Conservation (phyloP, 2,113 vertebrate species). For the Nanger granti region DNA sequence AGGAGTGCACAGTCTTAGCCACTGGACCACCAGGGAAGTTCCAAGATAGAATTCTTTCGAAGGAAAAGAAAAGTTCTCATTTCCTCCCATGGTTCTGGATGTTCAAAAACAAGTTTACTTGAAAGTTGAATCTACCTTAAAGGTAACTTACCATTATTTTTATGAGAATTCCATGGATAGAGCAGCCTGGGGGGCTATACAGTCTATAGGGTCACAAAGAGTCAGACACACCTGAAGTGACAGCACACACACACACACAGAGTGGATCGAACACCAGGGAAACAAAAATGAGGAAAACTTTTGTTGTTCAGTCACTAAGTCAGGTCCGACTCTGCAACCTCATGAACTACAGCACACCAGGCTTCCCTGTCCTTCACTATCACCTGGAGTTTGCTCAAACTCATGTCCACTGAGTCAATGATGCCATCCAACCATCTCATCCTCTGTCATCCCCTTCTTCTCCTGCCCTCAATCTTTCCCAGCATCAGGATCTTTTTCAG, state of each 20-base stretch:
- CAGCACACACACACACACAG: neutral
- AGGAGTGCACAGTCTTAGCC: neutral
- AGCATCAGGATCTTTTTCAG: neutral
- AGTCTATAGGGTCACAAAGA: neutral
- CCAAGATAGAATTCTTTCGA: neutral
- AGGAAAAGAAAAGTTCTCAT: neutral
- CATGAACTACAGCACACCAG: neutral
- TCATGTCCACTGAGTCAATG: neutral
- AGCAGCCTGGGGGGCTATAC: fast-evolving
- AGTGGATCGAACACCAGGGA: neutral
- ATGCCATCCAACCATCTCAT: neutral
- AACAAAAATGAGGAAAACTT: neutral
- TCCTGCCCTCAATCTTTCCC: neutral
- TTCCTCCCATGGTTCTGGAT: neutral
- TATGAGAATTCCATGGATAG: neutral
- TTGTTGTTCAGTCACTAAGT: neutral
- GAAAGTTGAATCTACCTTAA: neutral
- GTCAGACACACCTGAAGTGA: neutral
- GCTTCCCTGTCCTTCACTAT: neutral
- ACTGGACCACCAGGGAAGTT: neutral
- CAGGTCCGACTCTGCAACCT: fast-evolving
- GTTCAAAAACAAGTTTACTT: neutral
- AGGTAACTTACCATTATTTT: neutral
- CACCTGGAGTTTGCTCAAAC: neutral
- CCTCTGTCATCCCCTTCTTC: neutral